phyloP scores from a whole-genome alignment of 2,888 invertebrate genomes.

The Drosophila infuscata region DNA sequence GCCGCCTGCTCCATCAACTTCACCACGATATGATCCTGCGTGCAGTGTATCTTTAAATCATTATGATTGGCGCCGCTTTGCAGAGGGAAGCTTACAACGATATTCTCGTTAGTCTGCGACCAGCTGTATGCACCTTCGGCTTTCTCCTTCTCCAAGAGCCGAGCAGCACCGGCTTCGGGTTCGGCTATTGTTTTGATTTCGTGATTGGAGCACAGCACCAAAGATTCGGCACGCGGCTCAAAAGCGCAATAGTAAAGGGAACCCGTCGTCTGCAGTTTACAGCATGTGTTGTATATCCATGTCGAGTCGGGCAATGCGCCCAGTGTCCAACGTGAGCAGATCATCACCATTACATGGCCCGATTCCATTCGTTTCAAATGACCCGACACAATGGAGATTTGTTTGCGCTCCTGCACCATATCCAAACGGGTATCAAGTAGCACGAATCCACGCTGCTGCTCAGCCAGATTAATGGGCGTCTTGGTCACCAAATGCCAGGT shows the following conservation, averaged over 20 bases:
- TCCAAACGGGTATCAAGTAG: slow-evolving; percentile 87
- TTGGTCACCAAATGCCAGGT: slow-evolving; percentile 86
- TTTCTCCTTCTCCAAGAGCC: background rate
- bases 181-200: slow-evolving; percentile 62
- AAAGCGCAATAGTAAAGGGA: slow-evolving; percentile 90
- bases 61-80: slow-evolving; percentile 75
- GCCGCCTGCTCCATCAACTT: slow-evolving; percentile 86
- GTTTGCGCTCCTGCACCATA: slow-evolving; percentile 85
- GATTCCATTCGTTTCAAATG: slow-evolving; percentile 86
- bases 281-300: slow-evolving; percentile 75
- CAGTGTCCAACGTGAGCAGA: slow-evolving; percentile 80
- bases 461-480: slow-evolving; percentile 81
- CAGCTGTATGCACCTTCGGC: slow-evolving; percentile 86
- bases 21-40: slow-evolving; percentile 86
- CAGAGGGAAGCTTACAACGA: slow-evolving; percentile 86
- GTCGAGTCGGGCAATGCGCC: slow-evolving; percentile 1
- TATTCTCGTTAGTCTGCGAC: slow-evolving; percentile 89
- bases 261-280: slow-evolving; percentile 86
- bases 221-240: slow-evolving; percentile 87
- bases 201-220: slow-evolving; percentile 90
- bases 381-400: slow-evolving; percentile 88
- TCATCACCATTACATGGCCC: slow-evolving; percentile 80
- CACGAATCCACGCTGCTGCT: slow-evolving; percentile 85
- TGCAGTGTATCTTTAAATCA: slow-evolving; percentile 86
- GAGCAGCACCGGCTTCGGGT: background rate